Evolutionary conservation across 2,797 vertebrate species (phyloP).

Genomic region (Catharus ustulatus): DNA sequence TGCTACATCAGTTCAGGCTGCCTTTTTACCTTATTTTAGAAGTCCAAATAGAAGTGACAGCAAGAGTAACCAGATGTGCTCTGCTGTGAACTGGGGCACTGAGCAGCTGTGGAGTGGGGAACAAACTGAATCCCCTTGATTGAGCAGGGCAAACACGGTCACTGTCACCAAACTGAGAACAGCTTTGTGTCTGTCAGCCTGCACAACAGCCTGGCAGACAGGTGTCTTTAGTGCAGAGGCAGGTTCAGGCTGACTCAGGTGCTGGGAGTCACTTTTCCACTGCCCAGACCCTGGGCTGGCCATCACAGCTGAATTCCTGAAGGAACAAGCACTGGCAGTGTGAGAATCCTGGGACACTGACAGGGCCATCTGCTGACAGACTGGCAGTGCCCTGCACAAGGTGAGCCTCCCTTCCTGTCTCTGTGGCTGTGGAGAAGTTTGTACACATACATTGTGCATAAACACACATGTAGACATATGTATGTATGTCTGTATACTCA

Average conservation of each 20-base stretch:
- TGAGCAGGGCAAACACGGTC: rapidly evolving
- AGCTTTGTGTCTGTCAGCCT: neutral
- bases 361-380: neutral
- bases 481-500: neutral
- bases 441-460: too few relatives aligned
- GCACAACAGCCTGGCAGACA: neutral
- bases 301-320: rapidly evolving
- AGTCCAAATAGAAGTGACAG: neutral
- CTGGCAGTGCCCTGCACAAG: neutral
- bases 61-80: rapidly evolving
- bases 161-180: neutral
- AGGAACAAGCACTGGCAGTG: too few relatives aligned
- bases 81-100: rapidly evolving
- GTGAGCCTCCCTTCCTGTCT: neutral
- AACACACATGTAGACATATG: neutral
- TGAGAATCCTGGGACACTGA: neutral
- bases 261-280: too few relatives aligned
- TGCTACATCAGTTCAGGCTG: rapidly evolving
- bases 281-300: neutral
- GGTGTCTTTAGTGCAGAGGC: neutral
- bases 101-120: neutral
- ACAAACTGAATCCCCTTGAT: rapidly evolving
- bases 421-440: too few relatives aligned
- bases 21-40: neutral
- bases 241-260: neutral